Base-by-base conservation (phyloP, 2,797 vertebrate genomes). In the Taeniopygia guttata region DNA sequence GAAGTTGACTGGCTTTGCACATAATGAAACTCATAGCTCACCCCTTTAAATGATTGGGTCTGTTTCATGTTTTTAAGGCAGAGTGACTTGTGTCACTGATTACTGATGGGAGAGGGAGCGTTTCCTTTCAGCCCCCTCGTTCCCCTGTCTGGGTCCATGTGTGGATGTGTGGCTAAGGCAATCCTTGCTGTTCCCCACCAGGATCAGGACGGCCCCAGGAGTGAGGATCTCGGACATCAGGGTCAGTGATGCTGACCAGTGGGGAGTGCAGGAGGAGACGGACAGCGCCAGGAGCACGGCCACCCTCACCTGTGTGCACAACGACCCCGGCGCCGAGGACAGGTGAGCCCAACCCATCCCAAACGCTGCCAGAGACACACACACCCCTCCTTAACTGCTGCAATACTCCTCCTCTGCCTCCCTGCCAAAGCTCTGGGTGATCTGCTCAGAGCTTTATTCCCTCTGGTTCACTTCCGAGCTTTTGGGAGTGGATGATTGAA, bases 251-350 rank as follows among this genome's bases (percentile, higher is more conserved):
- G 97, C 98, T 3, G 98, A 98, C 36, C 98, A 98, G 60, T 99
- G 99, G 99, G 98, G 99, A 8, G 98, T 99, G 92, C 99, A 99
- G 97, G 99, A 99, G 95, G 99, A 99, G 92, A 98, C 99, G 4
- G 98, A 98, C 60, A 98, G 98, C 2, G 98, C 98, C 27, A 96
- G 98, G 10, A 97, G 96, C 73, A 97, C 98, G 1, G 98, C 99
- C 93, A 98, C 98, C 1, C 97, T 99, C 97, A 98, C 98, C 51
- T 99, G 99, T 7, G 97, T 98, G 96, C 98, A 98, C 90, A 98
- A 98, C 80, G 97, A 94, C 88, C 98, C 96, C 3, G 97, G 97
- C 13, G 83, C 96, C 7, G 96, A 97, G 84, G 97, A 95, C 98
- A 98, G 99, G 99, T 99, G 98, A 94, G 97, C 32, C 25, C 36